Percentiles rank a stretch among this genome's conserved stretches.
phyloP scores from a whole-genome alignment of 2,888 invertebrate species.

The Leptopilina drosophilae region DNA sequence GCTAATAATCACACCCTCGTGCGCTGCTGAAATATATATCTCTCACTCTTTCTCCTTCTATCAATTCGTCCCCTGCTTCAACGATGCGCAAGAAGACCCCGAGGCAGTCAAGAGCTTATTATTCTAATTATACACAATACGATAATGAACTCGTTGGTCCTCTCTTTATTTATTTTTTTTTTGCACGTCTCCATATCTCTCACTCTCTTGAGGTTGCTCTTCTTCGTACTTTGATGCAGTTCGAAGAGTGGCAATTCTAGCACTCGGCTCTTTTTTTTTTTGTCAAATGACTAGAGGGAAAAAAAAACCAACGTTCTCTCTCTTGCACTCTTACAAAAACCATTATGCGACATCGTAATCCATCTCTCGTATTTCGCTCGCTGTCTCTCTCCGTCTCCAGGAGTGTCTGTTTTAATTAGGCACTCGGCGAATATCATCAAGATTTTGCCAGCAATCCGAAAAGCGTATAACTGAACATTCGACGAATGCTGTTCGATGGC shows the following conservation, averaged over 20 bases:
- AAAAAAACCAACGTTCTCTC: conserved; percentile 64
- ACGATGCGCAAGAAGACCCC: conserved; percentile 70
- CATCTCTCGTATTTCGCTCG: conserved; percentile 53
- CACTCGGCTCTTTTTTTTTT: conserved; percentile 66
- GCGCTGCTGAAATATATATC: conserved; percentile 34
- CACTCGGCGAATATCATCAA: conserved; percentile 73
- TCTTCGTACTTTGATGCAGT: conserved; percentile 71
- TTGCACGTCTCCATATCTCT: conserved; percentile 52
- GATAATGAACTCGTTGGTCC: conserved; percentile 65
- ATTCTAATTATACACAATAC: conserved; percentile 77
- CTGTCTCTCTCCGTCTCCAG: conserved; percentile 65
- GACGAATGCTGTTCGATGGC: conserved; percentile 70
- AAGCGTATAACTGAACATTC: conserved; percentile 52
- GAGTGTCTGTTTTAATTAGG: conserved; percentile 79
- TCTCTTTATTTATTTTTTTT: conserved; percentile 54
- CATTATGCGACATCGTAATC: conserved; percentile 65
- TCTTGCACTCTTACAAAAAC: conserved; percentile 68
- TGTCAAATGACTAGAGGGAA: conserved; percentile 65
- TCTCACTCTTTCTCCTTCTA: conserved; percentile 31
- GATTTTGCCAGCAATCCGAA: conserved; percentile 43
- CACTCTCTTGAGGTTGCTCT: conserved; percentile 62
- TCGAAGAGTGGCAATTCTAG: conserved; percentile 76
- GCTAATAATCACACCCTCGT: conserved; percentile 71
- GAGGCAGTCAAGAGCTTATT: conserved; percentile 74
- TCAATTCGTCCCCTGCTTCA: conserved; percentile 58